Conservation (phyloP, 2,113 vertebrate genomes). For the Serilophus lunatus region DNA sequence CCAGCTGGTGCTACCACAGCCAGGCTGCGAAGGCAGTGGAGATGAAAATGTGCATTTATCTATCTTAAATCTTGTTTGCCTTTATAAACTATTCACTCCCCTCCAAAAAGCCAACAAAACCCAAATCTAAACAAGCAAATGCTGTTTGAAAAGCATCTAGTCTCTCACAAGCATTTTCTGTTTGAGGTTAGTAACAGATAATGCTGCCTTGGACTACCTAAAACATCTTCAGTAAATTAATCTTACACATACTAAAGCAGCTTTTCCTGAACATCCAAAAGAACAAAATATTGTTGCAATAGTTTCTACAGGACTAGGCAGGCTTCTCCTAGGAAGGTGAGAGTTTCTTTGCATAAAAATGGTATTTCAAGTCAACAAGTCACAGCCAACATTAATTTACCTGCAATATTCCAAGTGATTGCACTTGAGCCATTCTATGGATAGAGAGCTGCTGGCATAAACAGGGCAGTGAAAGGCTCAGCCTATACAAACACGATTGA, state of each 20-base stretch:
- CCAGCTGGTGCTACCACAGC: not conserved
- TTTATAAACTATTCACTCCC: not conserved
- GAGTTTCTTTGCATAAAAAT: not conserved
- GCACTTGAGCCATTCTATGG: not conserved
- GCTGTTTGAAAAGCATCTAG: not conserved
- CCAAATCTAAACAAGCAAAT: not conserved
- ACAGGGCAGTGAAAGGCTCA: not conserved
- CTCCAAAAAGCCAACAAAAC: not conserved
- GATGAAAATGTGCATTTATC: not conserved
- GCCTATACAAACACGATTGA: not conserved
- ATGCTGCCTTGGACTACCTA: not conserved
- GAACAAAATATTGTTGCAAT: not conserved
- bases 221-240: not conserved
- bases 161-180: not conserved
- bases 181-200: not conserved
- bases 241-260: not conserved
- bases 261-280: not conserved
- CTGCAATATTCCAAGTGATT: not conserved
- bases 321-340: not conserved
- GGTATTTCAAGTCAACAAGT: not conserved
- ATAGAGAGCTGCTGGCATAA: not conserved
- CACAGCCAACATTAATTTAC: not conserved
- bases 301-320: not conserved
- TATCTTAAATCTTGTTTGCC: not conserved
- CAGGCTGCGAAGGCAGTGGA: not conserved